These are phyloP conservation scores for Lycia hirtaria DNA, from an alignment of 2,888 invertebrate species.

Conservation along the genomic window DNA sequence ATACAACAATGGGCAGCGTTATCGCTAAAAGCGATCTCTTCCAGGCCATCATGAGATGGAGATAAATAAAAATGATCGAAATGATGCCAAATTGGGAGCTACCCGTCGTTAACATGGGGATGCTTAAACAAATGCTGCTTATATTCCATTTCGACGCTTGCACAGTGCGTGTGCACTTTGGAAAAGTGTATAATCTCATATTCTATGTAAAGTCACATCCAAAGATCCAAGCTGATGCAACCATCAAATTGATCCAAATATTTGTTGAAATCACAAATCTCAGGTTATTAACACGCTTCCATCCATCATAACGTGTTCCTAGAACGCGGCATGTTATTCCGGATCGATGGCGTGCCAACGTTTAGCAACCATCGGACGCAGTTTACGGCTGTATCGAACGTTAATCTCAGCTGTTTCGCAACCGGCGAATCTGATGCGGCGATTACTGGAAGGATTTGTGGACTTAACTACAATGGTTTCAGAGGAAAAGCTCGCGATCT, in stretches of 20 bases:
- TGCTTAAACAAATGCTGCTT: too few relatives aligned
- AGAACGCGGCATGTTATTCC: conserved; percentile 11
- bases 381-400: neutral
- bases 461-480: conserved; percentile 12
- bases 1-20: too few relatives aligned
- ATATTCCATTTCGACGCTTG: too few relatives aligned
- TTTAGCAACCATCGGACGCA: conserved; percentile 4
- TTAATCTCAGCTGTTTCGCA: conserved; percentile 7
- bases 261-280: neutral
- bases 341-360: conserved; percentile 16
- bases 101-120: too few relatives aligned
- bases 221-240: neutral
- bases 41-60: too few relatives aligned
- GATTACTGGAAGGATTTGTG: neutral
- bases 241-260: neutral
- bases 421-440: neutral
- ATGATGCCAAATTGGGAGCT: too few relatives aligned
- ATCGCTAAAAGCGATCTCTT: too few relatives aligned
- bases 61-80: too few relatives aligned
- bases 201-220: neutral
- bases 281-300: conserved; percentile 1
- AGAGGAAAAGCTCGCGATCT: conserved; percentile 7
- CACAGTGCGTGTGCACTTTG: too few relatives aligned
- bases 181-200: too few relatives aligned
- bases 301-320: conserved; percentile 11